phyloP scores from a whole-genome alignment of 2,797 vertebrate species.

The Clarias platycephalus region DNA sequence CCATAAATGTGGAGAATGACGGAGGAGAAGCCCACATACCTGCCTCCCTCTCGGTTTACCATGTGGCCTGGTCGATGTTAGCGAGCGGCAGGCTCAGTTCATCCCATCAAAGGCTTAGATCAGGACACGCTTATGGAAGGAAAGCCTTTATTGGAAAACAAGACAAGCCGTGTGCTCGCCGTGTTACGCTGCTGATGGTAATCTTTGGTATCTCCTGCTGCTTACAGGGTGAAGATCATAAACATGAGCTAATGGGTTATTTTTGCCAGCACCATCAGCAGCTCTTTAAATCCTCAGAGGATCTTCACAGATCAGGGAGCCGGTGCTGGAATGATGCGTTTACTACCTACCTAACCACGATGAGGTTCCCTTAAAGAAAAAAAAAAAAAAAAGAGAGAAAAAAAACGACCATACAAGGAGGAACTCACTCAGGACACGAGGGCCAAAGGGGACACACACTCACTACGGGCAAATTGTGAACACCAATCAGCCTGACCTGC shows the following conservation, averaged over 20 bases:
- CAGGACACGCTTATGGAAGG: not conserved
- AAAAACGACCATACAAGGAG: not conserved
- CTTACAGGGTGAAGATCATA: not conserved
- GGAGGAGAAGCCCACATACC: conserved; percentile 68
- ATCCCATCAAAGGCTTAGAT: conserved; percentile 1
- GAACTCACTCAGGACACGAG: not conserved
- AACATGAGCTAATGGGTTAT: not conserved
- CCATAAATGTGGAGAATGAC: conserved; percentile 56
- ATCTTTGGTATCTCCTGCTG: not conserved
- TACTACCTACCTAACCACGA: too few relatives aligned
- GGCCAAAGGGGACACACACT: too few relatives aligned
- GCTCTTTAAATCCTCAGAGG: not conserved
- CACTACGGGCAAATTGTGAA: too few relatives aligned
- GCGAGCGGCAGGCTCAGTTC: not conserved
- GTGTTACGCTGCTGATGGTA: not conserved
- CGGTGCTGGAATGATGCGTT: too few relatives aligned
- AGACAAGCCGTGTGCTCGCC: not conserved
- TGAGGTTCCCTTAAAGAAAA: not conserved
- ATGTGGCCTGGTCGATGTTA: conserved; percentile 61
- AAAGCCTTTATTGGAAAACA: conserved; percentile 9
- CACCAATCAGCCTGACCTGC: too few relatives aligned
- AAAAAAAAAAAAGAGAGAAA: not conserved
- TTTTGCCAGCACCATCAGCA: not conserved
- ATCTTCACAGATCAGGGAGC: not conserved
- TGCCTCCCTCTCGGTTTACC: conserved; percentile 45